phyloP scores from a whole-genome alignment of 2,888 invertebrate species.

The Sepiola atlantica region DNA sequence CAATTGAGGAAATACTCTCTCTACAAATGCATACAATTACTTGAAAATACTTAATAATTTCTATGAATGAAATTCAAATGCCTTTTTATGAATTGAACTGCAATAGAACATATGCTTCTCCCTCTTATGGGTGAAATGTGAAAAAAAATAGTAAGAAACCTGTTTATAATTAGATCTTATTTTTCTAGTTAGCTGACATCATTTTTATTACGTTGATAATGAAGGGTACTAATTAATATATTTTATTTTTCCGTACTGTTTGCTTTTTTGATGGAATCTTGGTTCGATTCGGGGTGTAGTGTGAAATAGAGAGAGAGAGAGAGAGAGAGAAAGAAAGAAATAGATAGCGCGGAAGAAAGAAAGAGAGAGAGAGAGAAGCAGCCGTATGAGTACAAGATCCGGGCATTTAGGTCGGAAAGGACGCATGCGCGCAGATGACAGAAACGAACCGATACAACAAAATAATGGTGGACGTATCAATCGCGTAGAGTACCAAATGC shows the following conservation, averaged over 20 bases:
- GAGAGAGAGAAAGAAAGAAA: no score
- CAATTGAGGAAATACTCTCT: neutral
- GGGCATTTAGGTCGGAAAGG: neutral
- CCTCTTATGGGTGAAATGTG: neutral
- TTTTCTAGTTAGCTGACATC: neutral
- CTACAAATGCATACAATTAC: neutral
- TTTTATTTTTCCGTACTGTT: neutral
- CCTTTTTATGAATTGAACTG: no score
- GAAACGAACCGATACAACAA: neutral
- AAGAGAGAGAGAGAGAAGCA: neutral
- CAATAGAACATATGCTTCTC: neutral
- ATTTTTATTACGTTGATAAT: neutral
- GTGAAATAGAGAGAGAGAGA: neutral
- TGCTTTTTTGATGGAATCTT: neutral
- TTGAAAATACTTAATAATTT: neutral
- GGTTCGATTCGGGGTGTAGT: neutral
- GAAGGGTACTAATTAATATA: neutral
- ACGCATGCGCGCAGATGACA: slow-evolving; percentile 39
- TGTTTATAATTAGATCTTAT: neutral
- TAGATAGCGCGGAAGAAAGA: no score
- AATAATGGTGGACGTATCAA: slow-evolving; percentile 34
- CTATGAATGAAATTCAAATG: neutral
- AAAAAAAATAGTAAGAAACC: neutral
- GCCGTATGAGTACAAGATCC: slow-evolving; percentile 20
- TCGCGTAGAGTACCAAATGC: slow-evolving; percentile 42